Evolutionary conservation across 2,113 vertebrate genomes (phyloP).

Genomic region (Equus quagga): DNA sequence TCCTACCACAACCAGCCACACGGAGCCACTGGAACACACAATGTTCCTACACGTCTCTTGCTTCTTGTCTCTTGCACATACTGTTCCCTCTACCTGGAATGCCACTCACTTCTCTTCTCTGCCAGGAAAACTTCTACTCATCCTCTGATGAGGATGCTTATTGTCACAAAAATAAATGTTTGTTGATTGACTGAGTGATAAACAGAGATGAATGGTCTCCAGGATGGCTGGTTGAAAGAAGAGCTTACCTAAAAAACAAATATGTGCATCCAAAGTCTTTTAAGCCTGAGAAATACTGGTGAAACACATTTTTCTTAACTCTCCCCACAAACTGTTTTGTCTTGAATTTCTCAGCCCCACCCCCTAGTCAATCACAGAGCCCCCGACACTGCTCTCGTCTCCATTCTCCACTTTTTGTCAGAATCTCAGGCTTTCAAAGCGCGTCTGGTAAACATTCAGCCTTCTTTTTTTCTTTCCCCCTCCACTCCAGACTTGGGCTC

Average conservation of each 20-base stretch:
- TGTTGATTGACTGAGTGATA: not conserved
- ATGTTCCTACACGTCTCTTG: fast-evolving
- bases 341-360: not conserved
- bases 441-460: not conserved
- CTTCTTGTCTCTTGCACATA: not conserved
- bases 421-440: not conserved
- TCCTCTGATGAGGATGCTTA: not conserved
- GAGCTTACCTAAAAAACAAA: not conserved
- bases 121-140: not conserved
- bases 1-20: fast-evolving
- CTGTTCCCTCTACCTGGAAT: not conserved
- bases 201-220: not conserved
- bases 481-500: not conserved
- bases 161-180: not conserved
- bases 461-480: not conserved
- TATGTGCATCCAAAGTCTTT: not conserved
- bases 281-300: not conserved
- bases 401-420: not conserved
- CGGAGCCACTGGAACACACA: not conserved
- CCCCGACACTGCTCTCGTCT: no score
- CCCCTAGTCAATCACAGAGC: not conserved
- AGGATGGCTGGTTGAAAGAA: not conserved
- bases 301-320: not conserved
- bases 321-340: not conserved
- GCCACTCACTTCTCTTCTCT: not conserved